Conservation (phyloP, 2,888 invertebrate genomes). For the Empis livida region DNA sequence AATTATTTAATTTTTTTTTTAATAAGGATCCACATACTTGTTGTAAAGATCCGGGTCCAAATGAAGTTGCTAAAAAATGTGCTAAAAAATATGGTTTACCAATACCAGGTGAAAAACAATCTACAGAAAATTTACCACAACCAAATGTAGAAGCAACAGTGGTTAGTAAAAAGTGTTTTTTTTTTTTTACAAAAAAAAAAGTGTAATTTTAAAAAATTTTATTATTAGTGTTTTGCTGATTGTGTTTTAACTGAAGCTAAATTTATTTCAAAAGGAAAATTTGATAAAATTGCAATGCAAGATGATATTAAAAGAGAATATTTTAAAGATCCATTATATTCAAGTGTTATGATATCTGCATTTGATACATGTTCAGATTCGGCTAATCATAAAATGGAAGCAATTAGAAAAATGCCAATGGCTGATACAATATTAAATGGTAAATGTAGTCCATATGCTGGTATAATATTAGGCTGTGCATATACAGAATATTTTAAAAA, state of each 20-base stretch:
- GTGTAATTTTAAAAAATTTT: background rate
- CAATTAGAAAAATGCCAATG: constrained; percentile 9
- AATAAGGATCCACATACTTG: constrained; percentile 27
- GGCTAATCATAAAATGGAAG: constrained; percentile 12
- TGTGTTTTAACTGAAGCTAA: constrained; percentile 26
- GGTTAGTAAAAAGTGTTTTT: constrained; percentile 13
- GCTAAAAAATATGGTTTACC: constrained; percentile 20
- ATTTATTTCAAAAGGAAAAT: constrained; percentile 16
- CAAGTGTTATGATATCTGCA: constrained; percentile 22
- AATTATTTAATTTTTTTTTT: background rate
- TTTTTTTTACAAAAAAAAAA: background rate
- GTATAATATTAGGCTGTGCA: constrained; percentile 28
- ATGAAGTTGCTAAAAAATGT: constrained; percentile 23
- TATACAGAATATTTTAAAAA: constrained; percentile 33
- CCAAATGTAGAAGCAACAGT: constrained; percentile 24
- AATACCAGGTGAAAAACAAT: constrained; percentile 14
- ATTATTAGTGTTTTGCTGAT: constrained; percentile 28
- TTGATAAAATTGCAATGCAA: constrained; percentile 15
- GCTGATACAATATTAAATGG: constrained; percentile 11
- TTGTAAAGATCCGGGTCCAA: constrained; percentile 29
- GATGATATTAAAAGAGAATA: constrained; percentile 21
- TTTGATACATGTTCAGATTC: constrained; percentile 24
- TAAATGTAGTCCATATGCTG: constrained; percentile 28
- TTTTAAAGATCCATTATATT: constrained; percentile 23
- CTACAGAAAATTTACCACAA: constrained; percentile 7